These are phyloP conservation scores for Lutraria lutraria DNA, from an alignment of 2,888 invertebrate genomes.

Conservation along the genomic window DNA sequence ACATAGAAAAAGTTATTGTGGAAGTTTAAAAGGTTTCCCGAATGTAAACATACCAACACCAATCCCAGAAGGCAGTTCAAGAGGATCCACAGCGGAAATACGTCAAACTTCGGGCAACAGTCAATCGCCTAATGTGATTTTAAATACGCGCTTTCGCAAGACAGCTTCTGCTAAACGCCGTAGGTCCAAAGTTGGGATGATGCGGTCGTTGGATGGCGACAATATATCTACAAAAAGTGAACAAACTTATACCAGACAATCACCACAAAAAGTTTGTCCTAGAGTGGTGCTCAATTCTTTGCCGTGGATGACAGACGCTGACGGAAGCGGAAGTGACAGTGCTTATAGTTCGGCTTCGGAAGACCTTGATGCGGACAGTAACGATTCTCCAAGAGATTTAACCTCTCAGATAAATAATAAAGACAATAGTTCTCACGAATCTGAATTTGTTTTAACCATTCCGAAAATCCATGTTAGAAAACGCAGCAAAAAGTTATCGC, in stretches of 20 bases:
- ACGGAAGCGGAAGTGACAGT: conserved; percentile 34
- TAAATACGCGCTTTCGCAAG: neutral
- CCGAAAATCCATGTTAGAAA: conserved; percentile 28
- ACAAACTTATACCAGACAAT: neutral
- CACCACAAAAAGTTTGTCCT: neutral
- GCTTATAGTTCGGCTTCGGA: conserved; percentile 51
- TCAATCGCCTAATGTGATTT: neutral
- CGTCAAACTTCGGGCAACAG: neutral
- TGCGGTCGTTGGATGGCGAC: neutral
- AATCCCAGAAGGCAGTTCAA: conserved; percentile 28
- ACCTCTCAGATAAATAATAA: neutral
- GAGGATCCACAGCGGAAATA: conserved; percentile 9
- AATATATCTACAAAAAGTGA: neutral
- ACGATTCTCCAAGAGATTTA: neutral
- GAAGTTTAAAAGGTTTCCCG: conserved; percentile 14
- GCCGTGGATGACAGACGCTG: conserved; percentile 25
- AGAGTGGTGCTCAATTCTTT: conserved; percentile 21
- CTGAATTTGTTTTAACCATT: conserved; percentile 24
- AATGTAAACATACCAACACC: conserved; percentile 32
- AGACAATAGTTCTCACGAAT: neutral
- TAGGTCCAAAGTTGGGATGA: neutral
- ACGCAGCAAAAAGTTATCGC: conserved; percentile 20
- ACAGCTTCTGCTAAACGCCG: neutral
- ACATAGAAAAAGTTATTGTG: neutral
- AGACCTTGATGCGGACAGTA: conserved; percentile 11